A percentile compares a stretch with the other conserved stretches of the same genome.
These are phyloP conservation scores for Laothoe populi DNA, from an alignment of 2,888 invertebrate genomes.

Conservation along the genomic window DNA sequence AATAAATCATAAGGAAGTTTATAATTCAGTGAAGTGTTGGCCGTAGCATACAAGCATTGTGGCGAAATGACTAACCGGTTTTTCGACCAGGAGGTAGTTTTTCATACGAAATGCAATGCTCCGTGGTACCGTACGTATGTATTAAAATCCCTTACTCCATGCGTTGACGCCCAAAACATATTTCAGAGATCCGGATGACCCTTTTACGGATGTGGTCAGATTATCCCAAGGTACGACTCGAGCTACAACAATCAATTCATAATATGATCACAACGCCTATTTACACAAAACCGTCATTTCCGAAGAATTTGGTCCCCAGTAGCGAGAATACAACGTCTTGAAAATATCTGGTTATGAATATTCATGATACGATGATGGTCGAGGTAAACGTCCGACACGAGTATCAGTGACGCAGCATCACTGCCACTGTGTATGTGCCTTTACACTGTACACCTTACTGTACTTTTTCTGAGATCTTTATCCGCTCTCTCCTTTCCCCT, in stretches of 20 bases:
- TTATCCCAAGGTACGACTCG: neutral
- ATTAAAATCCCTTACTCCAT: neutral
- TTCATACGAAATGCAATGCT: constrained; percentile 13
- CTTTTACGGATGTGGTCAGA: neutral
- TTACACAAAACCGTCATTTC: too few relatives aligned
- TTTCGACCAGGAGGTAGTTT: constrained; percentile 26
- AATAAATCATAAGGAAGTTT: constrained; percentile 28
- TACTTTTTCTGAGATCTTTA: too few relatives aligned
- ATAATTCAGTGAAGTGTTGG: constrained; percentile 26
- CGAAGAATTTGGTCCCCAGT: too few relatives aligned
- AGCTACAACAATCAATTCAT: neutral
- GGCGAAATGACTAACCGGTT: constrained; percentile 25
- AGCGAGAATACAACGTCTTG: too few relatives aligned
- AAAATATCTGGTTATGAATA: too few relatives aligned
- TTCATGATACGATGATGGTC: too few relatives aligned
- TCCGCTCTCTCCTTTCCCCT: too few relatives aligned
- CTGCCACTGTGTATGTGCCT: too few relatives aligned
- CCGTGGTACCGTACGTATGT: constrained; percentile 11
- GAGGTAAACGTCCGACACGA: too few relatives aligned
- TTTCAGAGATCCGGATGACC: neutral
- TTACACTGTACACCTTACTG: too few relatives aligned
- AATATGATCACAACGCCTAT: too few relatives aligned
- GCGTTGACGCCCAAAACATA: neutral
- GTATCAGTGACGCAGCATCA: too few relatives aligned
- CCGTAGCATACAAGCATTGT: constrained; percentile 12